Base-by-base conservation (phyloP, 2,113 vertebrate species). In the Diglossa brunneiventris region DNA sequence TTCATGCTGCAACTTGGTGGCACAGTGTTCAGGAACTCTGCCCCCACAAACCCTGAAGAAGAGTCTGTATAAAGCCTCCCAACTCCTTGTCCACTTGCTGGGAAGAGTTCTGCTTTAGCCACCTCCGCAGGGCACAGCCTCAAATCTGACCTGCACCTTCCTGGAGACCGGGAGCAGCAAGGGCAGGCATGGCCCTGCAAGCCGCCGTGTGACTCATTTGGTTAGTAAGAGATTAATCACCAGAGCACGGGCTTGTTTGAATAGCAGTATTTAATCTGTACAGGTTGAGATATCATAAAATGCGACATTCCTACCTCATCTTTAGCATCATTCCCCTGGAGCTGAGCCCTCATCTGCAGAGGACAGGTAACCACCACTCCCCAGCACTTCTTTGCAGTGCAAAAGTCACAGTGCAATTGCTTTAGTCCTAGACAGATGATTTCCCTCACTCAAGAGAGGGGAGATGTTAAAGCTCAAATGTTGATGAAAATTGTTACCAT, bases 251-350 rank as follows among this genome's bases (percentile, higher is more conserved):
- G 49, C n/a, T 89, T 50, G 92, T 96, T 96, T 95, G 91, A 96
- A 91, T 83, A 96, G 87, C 80, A 78, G 94, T 94, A 97, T 96
- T 97, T 96, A 97, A 96, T 95, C 92, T 95, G 88, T 92, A 95
- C 94, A 94, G 75, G 68, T 90, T 69, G 79, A 92, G 68, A 53
- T 85, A 88, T 2, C 59, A 75, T 86, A 95, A 93, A 94, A 92
- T 52, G 80, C 19, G 52, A 94, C 95, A 87, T 92, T 90, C 92
- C 89, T 94, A 89, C 83, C 94, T 94, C 89, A 14, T 63, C 86
- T 90, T 92, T 55, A 90, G 87, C 87, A 90, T 90, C 80, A 15
- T 89, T 89, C 73, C 59, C 85, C 80, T 83, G 68, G 55, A 89
- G 86, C 92, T 66, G 53, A 96, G 81, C 95, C 70, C 92, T 86